phyloP scores from a whole-genome alignment of 2,888 invertebrate genomes.

The Tinea trinotella region DNA sequence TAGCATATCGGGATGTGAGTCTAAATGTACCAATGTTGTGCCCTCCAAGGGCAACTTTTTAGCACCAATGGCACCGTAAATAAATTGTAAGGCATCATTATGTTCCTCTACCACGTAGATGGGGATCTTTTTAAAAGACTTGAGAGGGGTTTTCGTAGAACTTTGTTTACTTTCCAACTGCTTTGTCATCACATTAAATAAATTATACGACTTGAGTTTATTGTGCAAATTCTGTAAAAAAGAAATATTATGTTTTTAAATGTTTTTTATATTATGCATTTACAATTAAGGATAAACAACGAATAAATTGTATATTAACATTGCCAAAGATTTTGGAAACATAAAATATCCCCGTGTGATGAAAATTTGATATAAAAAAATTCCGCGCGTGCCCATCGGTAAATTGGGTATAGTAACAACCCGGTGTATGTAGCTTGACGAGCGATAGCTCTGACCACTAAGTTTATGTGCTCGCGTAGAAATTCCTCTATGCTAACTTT shows the following conservation, averaged over 20 bases:
- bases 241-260: not conserved
- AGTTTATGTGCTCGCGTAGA: no score
- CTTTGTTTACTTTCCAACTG: not conserved
- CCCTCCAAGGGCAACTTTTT: conserved; percentile 85
- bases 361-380: no score
- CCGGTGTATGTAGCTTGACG: no score
- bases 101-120: conserved; percentile 85
- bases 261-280: not conserved
- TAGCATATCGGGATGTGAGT: conserved; percentile 94
- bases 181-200: conserved; percentile 9
- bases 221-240: not conserved
- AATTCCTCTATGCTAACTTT: no score
- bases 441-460: no score
- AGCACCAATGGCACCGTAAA: conserved; percentile 84
- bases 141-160: conserved; percentile 29
- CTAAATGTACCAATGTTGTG: conserved; percentile 86
- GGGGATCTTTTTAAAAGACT: conserved; percentile 77
- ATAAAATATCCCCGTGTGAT: no score
- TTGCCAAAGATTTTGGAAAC: no score
- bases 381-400: no score
- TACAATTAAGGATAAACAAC: no score
- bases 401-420: no score
- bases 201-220: not conserved
- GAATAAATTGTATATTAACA: no score
- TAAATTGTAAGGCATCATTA: conserved; percentile 82